phyloP scores from a whole-genome alignment of 2,888 invertebrate species.

The Mamestra brassicae region DNA sequence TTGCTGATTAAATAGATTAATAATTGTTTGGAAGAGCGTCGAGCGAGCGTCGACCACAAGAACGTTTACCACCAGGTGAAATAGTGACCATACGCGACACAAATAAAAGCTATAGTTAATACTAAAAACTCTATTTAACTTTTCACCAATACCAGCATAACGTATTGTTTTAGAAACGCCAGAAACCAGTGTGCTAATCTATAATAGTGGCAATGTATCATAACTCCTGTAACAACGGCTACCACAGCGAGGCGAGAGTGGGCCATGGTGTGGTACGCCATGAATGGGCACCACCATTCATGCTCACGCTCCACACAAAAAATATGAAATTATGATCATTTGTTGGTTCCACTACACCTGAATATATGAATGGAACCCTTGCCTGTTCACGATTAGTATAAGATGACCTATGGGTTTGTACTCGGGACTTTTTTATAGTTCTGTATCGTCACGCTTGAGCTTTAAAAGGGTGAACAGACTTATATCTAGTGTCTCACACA shows the following conservation, averaged over 20 bases:
- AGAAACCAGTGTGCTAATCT: conserved; percentile 7
- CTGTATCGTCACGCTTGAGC: neutral
- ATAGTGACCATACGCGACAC: neutral
- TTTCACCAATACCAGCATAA: neutral
- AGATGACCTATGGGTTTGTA: conserved; percentile 5
- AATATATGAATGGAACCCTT: conserved; percentile 24
- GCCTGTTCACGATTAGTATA: conserved; percentile 19
- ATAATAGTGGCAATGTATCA: conserved; percentile 29
- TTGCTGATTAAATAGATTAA: neutral
- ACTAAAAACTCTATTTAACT: neutral
- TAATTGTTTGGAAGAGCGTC: neutral
- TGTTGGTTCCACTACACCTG: conserved; percentile 28
- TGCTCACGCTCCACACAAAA: conserved; percentile 39
- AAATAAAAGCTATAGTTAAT: neutral
- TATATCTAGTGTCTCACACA: neutral
- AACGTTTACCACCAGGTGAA: neutral
- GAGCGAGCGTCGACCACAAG: neutral
- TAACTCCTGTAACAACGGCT: neutral
- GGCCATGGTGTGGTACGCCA: neutral
- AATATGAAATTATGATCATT: conserved; percentile 51
- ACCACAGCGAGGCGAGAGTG: neutral
- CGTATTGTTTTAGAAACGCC: neutral
- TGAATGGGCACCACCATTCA: conserved; percentile 41
- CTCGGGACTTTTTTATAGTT: neutral
- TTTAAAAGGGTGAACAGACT: neutral